Base-by-base conservation (phyloP, 2,888 invertebrate genomes). In the Luperina nickerlii region DNA sequence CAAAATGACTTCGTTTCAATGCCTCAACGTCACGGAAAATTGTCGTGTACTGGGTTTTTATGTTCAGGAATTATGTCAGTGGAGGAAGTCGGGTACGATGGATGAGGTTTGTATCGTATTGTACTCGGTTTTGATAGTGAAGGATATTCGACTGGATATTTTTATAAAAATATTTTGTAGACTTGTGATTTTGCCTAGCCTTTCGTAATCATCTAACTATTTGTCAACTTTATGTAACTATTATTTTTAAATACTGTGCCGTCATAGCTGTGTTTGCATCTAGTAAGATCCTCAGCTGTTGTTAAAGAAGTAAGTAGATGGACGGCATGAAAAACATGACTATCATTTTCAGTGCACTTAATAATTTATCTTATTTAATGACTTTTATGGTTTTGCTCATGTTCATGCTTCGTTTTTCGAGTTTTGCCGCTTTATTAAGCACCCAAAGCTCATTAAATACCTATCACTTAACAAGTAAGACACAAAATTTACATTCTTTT, bases 1-100 rank as follows among this genome's bases (percentile, higher is more conserved):
- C 90, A 91, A 93, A 95, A 95, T 95, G 92, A 94, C 94, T 94
- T 93, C 92, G 92, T 94, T 92, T 72, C 83, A 82, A 85, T 84
- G 89, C 85, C 79, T 85, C 84, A 79, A 84, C 87, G 88, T 85
- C 85, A 85, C 86, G 82, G 86, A 80, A 87, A 84, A 86, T 81
- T 85, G 86, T 86, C 78, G 76, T 81, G 86, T 78, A 84, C 79
- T 73, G 78, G 79, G 82, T 89, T 89, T 85, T 85, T 85, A 88
- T 86, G 79, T 82, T 87, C 13, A 78, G 76, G 45, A 86, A 88
- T 73, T 82, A 70, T 85, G 84, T 84, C 81, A 87, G 67, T 51
- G 48, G 69, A 68, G 63, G 77, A 74, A 74, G n/a, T 67, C 32
- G 20, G 65, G 72, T 68, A 75, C 62, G 57, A 80, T 76, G 57